Evolutionary conservation across 1,140 invertebrate species (phyloP), one percentile per base, ranked within the genome.

Genomic region (Pemphigus obesinymphae): DNA sequence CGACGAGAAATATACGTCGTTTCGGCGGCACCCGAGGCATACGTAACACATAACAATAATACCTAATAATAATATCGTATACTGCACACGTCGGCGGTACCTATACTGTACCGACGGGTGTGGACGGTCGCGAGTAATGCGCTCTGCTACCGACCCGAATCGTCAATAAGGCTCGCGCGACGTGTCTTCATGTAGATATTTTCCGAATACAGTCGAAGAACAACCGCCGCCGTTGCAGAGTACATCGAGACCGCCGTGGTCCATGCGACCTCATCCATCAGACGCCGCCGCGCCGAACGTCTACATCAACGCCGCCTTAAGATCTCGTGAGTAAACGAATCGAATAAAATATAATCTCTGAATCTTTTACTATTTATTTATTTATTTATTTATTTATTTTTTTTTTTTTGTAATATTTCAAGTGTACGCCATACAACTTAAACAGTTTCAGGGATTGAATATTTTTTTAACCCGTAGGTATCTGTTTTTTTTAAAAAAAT

Each of bases 201-300:
- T 13, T 1, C 31, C 20, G 43, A 40, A 40, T 3, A 40, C 37
- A 3, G 37, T 3, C 37, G 37, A 5, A 40, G 37, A n/a, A n/a
- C n/a, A n/a, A 45, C 43, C 43, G 10, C 43, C 8, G 13, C 68
- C 23, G n/a, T 26, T 66, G n/a, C n/a, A n/a, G n/a, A n/a, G n/a
- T n/a, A n/a, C n/a, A n/a, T n/a, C n/a, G n/a, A n/a, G 63, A 66
- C n/a, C 40, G 23, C 7, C 68, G 68, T 43, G 68, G 68, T 70
- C 68, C 68, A 70, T 70, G 68, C 66, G 37, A 70, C 37, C 66
- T 43, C 37, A 43, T 66, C 31, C 63, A 66, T n/a, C n/a, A n/a
- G n/a, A n/a, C 63, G 3, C n/a, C 61, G 17, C 58, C 31, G 8
- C 61, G 3, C 31, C 66, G 37, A 29, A 29, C 66, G 66, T 26